phyloP scores from a whole-genome alignment of 2,888 invertebrate genomes.

The Dorcus parallelipipedus region DNA sequence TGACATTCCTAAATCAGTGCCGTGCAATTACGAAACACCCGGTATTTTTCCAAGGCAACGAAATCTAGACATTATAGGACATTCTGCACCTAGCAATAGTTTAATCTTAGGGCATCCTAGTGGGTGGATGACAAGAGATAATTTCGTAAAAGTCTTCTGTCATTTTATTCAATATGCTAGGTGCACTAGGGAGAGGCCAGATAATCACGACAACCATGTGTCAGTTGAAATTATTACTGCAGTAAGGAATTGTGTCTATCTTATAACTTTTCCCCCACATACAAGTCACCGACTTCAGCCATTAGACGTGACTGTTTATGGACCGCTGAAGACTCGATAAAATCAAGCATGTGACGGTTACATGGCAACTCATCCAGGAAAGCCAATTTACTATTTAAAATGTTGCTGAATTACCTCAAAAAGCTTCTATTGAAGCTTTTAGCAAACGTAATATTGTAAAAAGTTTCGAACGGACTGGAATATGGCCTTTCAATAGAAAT shows the following conservation, averaged over 20 bases:
- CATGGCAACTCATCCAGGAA: not conserved
- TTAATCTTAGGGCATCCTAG: not conserved
- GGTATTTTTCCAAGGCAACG: not conserved
- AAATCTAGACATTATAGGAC: not conserved
- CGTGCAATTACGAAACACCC: too few relatives aligned
- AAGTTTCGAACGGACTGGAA: not conserved
- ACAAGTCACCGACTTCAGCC: conserved; percentile 1
- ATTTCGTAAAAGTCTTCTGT: not conserved
- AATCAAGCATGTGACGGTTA: not conserved
- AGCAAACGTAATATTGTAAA: not conserved
- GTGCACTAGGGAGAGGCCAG: not conserved
- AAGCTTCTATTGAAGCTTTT: not conserved
- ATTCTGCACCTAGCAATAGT: not conserved
- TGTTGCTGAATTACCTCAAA: not conserved
- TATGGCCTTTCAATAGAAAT: not conserved
- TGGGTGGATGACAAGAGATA: not conserved
- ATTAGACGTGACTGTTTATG: not conserved
- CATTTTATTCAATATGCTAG: not conserved
- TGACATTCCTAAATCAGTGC: too few relatives aligned
- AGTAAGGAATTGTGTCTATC: not conserved
- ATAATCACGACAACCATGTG: not conserved
- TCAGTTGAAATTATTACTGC: not conserved
- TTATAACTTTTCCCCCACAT: conserved; percentile 1
- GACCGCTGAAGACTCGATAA: not conserved
- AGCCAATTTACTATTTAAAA: not conserved